Percentiles rank a stretch among this genome's conserved stretches.
These are phyloP conservation scores for Saccopteryx bilineata DNA, from an alignment of 2,113 vertebrate species.

Conservation along the genomic window DNA sequence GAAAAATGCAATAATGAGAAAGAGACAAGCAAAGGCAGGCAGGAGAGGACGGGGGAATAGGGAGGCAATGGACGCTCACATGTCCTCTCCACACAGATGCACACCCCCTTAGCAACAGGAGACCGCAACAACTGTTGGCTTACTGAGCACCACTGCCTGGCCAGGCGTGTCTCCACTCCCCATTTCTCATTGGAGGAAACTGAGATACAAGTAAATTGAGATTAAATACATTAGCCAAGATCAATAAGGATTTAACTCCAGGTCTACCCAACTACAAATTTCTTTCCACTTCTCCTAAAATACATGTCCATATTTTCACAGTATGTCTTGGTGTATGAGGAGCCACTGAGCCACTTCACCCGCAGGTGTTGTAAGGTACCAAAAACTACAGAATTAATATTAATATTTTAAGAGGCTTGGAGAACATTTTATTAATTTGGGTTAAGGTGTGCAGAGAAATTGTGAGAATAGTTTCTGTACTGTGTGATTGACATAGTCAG, in stretches of 20 bases:
- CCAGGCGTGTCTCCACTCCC: neutral
- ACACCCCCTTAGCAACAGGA: fast-evolving
- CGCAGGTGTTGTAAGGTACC: too few relatives aligned
- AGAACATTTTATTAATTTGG: too few relatives aligned
- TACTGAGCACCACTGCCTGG: neutral
- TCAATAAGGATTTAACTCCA: neutral
- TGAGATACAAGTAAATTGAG: neutral
- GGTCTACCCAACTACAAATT: neutral
- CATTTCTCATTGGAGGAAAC: neutral
- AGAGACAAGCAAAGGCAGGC: neutral
- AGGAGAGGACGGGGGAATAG: neutral
- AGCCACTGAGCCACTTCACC: too few relatives aligned
- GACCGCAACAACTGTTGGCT: neutral
- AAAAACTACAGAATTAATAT: too few relatives aligned
- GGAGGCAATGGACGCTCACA: fast-evolving
- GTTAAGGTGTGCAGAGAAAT: too few relatives aligned
- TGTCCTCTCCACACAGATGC: neutral
- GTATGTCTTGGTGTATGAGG: neutral
- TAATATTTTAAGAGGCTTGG: too few relatives aligned
- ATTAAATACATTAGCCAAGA: neutral
- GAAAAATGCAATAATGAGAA: neutral
- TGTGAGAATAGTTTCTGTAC: too few relatives aligned
- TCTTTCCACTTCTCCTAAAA: neutral
- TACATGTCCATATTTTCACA: neutral
- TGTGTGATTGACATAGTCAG: too few relatives aligned